These are phyloP conservation scores for Aurelia sp. DNA, from an alignment of 30 jellyfish, hydroid and myxozoan species.

Conservation along the genomic window DNA sequence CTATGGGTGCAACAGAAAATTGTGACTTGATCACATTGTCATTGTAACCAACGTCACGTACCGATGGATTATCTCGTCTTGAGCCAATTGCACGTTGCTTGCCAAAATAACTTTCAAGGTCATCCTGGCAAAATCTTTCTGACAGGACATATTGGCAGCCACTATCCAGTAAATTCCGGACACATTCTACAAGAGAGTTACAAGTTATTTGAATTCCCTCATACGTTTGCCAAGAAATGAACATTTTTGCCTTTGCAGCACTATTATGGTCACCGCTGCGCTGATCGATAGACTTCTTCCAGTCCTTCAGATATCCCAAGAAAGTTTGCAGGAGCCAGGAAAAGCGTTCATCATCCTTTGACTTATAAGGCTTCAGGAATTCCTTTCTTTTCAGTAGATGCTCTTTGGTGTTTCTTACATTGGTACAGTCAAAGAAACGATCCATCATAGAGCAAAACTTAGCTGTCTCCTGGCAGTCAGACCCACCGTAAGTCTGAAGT, in stretches of 20 bases:
- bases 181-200: conserved; percentile 27
- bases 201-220: conserved; percentile 71
- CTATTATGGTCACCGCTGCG: conserved; percentile 41
- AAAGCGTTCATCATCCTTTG: conserved; percentile 53
- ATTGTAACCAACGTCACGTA: conserved; percentile 44
- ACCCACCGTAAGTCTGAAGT: conserved; percentile 41
- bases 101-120: conserved; percentile 7
- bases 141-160: conserved; percentile 46
- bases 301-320: conserved; percentile 26
- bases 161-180: conserved; percentile 26
- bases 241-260: conserved; percentile 58
- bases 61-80: conserved; percentile 66
- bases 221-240: conserved; percentile 73
- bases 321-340: conserved; percentile 54
- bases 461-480: conserved; percentile 59
- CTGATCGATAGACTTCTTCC: conserved; percentile 67
- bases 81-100: conserved; percentile 69
- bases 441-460: conserved; percentile 46
- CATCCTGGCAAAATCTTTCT: conserved; percentile 76
- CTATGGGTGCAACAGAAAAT: conserved; percentile 17
- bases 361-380: conserved; percentile 26
- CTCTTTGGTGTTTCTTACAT: conserved; percentile 47
- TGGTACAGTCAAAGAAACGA: conserved; percentile 56
- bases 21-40: conserved; percentile 41
- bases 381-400: conserved; percentile 18